Conservation (phyloP, 2,113 vertebrate species). For the Cyphomyrus discorhynchus region DNA sequence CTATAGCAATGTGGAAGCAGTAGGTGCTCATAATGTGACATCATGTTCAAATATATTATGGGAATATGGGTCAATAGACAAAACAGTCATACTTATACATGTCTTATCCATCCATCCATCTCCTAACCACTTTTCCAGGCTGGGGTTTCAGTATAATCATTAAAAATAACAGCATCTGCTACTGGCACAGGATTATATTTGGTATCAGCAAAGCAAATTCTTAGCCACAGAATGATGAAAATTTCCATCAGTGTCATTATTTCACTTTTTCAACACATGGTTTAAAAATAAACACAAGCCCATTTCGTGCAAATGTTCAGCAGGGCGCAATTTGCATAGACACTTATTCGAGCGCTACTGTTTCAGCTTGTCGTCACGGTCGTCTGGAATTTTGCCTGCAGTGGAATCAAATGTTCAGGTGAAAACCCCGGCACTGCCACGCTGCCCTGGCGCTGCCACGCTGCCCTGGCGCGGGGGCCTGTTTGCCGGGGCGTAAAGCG, state of each 20-base stretch:
- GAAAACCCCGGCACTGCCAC: background rate
- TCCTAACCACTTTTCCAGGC: background rate
- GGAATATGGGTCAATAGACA: background rate
- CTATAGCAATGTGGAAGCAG: background rate
- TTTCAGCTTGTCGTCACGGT: background rate
- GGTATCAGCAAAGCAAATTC: background rate
- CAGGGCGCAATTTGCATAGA: background rate
- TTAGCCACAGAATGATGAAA: background rate
- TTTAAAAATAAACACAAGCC: background rate
- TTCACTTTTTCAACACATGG: background rate
- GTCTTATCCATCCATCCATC: background rate
- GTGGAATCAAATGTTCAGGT: background rate
- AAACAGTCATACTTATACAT: background rate
- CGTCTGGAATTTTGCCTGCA: conserved; percentile 4
- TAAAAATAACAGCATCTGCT: background rate
- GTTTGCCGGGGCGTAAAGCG: background rate
- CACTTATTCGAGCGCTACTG: background rate
- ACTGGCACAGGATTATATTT: background rate
- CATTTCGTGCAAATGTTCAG: background rate
- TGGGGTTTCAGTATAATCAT: background rate
- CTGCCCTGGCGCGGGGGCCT: background rate
- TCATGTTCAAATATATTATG: background rate
- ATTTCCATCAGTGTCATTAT: background rate
- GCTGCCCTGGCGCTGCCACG: too few species aligned
- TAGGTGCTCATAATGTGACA: background rate